Base-by-base conservation (phyloP, 1,140 invertebrate genomes). In the Brachionus koreanus region DNA sequence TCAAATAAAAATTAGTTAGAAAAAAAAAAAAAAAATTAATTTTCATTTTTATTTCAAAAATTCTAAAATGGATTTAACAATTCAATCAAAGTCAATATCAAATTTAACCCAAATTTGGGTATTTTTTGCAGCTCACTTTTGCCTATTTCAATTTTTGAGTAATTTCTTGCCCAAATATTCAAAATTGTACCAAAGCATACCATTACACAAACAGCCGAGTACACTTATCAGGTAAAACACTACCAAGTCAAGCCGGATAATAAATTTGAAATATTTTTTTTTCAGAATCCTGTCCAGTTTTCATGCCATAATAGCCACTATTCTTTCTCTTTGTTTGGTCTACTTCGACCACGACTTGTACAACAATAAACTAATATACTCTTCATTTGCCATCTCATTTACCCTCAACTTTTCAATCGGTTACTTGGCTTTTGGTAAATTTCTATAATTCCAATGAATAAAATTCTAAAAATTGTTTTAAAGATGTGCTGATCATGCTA, bases 81-180 rank as follows among this genome's bases (percentile, higher is more conserved):
- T 57, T 79, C 76, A 79, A 49, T 79, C 76, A 79, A 79, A 79
- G 37, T 79, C 69, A 4, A 49, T 74, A 29, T 46, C 76, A 57
- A 79, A 79, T 65, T 61, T 79, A 19, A 65, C 76, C 16, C 76
- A 79, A 79, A 79, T 79, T 12, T 79, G 76, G 49, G 13, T 79
- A 12, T 79, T 79, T 79, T 79, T 79, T 43, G 76, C 76, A 13
- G 49, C 61, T 19, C 49, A 79, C 25, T 65, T 79, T 65, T 79
- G 76, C n/a, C 49, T 79, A 5, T 79, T 79, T 63, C 61, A 61
- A 61, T 61, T 79, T 65, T 61, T 79, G 23, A 2, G 12, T 10
- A 65, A 79, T 37, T 65, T 61, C 39, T 43, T 79, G 12, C 33
- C 33, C 19, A 79, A 43, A 79, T 65, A 79, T 35, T 79, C 49